A percentile compares a stretch with the other conserved stretches of the same genome.
phyloP scores from a whole-genome alignment of 2,113 vertebrate genomes.

The Rafetus swinhoei region DNA sequence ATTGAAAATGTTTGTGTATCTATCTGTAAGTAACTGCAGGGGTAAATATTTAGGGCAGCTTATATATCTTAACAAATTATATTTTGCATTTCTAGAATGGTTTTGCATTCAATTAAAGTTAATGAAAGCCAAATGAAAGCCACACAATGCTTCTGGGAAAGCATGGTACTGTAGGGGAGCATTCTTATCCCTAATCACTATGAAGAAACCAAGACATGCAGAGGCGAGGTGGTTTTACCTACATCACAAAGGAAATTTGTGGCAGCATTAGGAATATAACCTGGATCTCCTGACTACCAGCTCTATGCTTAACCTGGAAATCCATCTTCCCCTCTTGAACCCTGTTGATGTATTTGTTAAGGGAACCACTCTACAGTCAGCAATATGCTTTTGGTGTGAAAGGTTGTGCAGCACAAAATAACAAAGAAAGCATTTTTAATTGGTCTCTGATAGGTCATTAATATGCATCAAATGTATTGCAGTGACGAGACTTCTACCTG shows the following conservation, averaged over 20 bases:
- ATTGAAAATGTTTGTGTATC: constrained; percentile 1
- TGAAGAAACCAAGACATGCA: background rate
- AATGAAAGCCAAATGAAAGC: constrained; percentile 55
- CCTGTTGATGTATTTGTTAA: background rate
- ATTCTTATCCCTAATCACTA: background rate
- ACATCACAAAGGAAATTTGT: background rate
- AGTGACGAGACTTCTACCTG: background rate
- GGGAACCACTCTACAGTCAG: background rate
- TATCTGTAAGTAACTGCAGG: constrained; percentile 38
- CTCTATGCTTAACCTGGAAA: accelerated
- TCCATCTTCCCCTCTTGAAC: background rate
- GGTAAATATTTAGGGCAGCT: constrained; percentile 51
- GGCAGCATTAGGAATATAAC: background rate
- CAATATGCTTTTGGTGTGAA: background rate
- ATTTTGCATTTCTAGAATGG: constrained; percentile 59
- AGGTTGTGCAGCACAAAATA: background rate
- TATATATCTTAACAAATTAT: constrained; percentile 66
- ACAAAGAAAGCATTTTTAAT: background rate
- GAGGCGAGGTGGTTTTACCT: accelerated
- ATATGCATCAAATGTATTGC: background rate
- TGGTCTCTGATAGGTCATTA: background rate
- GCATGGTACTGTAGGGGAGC: constrained; percentile 23
- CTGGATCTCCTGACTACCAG: background rate
- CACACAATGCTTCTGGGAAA: constrained; percentile 46
- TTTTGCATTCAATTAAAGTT: constrained; percentile 62